phyloP scores from a whole-genome alignment of 2,888 invertebrate species.

The Tigriopus californicus region DNA sequence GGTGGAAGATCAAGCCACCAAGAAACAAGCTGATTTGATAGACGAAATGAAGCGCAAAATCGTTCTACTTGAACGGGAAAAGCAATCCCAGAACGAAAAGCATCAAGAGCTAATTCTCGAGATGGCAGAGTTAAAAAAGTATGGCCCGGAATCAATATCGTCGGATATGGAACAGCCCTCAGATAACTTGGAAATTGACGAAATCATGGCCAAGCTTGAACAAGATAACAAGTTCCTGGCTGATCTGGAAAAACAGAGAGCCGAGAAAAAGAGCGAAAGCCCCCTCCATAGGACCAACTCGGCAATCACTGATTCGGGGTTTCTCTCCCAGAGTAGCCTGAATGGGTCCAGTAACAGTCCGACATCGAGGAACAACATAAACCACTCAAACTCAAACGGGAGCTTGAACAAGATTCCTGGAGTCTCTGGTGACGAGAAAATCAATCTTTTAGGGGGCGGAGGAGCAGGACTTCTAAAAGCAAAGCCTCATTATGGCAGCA shows the following conservation, averaged over 20 bases:
- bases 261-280: background rate
- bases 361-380: background rate
- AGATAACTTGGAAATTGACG: conserved; percentile 47
- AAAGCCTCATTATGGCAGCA: background rate
- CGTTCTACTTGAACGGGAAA: conserved; percentile 9
- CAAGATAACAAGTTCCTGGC: conserved; percentile 54
- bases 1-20: conserved; percentile 8
- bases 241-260: conserved; percentile 52
- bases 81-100: background rate
- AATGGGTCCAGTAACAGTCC: conserved; percentile 10
- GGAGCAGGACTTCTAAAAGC: background rate
- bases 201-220: conserved; percentile 86
- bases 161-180: conserved; percentile 6
- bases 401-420: conserved; percentile 4
- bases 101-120: conserved; percentile 12
- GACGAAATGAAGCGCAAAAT: conserved; percentile 14
- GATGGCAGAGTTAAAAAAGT: conserved; percentile 14
- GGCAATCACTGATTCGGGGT: conserved; percentile 14
- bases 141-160: background rate
- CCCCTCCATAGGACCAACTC: conserved; percentile 5
- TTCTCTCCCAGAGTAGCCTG: conserved; percentile 11
- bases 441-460: conserved; percentile 8
- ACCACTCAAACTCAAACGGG: background rate
- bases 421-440: conserved; percentile 10
- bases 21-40: conserved; percentile 13